phyloP scores from a whole-genome alignment of 2,113 vertebrate genomes.

The Aegypius monachus region DNA sequence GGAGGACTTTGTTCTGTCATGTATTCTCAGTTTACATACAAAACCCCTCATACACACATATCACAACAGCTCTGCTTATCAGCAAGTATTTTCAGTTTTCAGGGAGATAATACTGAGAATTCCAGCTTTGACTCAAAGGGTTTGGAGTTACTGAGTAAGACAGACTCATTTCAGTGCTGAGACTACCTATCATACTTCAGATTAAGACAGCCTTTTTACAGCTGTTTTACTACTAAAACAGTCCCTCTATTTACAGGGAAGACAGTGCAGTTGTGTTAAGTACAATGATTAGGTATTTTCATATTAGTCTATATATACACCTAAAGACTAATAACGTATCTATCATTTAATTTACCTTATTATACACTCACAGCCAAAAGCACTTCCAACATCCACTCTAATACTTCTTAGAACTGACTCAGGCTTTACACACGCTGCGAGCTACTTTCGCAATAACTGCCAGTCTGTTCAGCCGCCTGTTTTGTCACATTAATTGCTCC shows the following conservation, averaged over 20 bases:
- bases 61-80: background rate
- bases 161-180: background rate
- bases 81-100: background rate
- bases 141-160: background rate
- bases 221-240: background rate
- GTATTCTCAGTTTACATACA: background rate
- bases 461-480: background rate
- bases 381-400: background rate
- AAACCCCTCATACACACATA: background rate
- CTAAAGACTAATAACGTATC: background rate
- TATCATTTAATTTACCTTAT: slow-evolving; percentile 7
- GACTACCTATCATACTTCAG: background rate
- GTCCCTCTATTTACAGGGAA: background rate
- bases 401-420: background rate
- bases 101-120: background rate
- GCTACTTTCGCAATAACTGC: slow-evolving; percentile 47
- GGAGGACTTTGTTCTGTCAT: background rate
- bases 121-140: background rate
- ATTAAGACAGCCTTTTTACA: background rate
- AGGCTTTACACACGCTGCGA: background rate
- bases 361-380: background rate
- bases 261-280: background rate
- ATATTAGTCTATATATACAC: background rate
- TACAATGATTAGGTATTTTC: background rate
- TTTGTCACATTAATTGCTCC: background rate